Base-by-base conservation (phyloP, 2,888 invertebrate genomes). In the Caenorhabditis uteleia region DNA sequence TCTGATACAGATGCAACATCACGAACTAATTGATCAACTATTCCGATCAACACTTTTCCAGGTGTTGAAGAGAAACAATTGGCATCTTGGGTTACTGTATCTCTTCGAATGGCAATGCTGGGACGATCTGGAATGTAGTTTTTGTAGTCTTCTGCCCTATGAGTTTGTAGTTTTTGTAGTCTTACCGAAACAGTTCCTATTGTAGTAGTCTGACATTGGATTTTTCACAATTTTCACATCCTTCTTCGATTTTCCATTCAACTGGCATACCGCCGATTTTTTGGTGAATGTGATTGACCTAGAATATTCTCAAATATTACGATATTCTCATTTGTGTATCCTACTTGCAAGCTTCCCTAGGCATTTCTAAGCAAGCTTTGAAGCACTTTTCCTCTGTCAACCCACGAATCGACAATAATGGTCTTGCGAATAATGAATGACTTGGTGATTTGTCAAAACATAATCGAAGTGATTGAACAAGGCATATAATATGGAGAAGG, bases 21-120 rank as follows among this genome's bases (percentile, higher is more conserved):
- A 44, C 74, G 68, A 23, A 77, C 57, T n/a, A 72, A 50, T 55
- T 74, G 74, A 47, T 77, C 77, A 2, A 75, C 75, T 21, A 77
- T 70, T 39, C 77, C 77, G 26, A 77, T 73, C 14, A 77, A 59
- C 1, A 70, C 70, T 29, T 70, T 70, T 34, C 70, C 70, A 1
- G 50, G 55, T 0, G 50, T 57, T 1, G 59, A 45, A 1, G 49
- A 51, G 51, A 62, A 70, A 23, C 70, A 70, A 4, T 45, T 54
- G 2, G 40, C 34, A 3, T 55, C 64, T 2, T 40, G 29, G 3
- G 55, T 45, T 16, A 39, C 46, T 1, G 58, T 46, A 38, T 64
- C 64, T 12, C 64, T 23, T 40, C 57, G 27, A 23, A 58, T 40
- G 4, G 48, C 46, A 2, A 50, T 49, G 25, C 44, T 54, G 1